Percentiles rank a stretch among this genome's conserved stretches.
phyloP scores from a whole-genome alignment of 1,140 invertebrate species.

The Drosophila oshimai region DNA sequence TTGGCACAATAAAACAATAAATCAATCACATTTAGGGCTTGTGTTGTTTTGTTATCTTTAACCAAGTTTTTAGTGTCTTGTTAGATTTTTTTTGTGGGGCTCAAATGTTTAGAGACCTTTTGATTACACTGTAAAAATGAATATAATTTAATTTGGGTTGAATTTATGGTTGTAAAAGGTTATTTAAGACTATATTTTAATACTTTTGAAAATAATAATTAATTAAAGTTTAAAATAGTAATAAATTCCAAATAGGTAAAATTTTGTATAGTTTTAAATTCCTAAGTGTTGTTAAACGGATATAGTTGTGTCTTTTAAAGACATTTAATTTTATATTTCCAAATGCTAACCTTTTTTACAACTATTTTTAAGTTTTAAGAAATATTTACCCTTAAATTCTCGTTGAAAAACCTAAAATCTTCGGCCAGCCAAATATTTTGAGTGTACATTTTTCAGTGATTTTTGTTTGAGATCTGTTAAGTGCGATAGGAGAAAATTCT shows the following conservation, averaged over 20 bases:
- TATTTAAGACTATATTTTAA: background rate
- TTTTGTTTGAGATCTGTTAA: slow-evolving; percentile 61
- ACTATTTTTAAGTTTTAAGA: background rate
- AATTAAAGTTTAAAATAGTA: background rate
- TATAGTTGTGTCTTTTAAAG: too few species aligned
- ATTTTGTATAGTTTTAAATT: too few species aligned
- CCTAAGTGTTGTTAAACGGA: too few species aligned
- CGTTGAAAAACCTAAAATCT: too few species aligned
- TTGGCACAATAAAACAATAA: slow-evolving; percentile 75
- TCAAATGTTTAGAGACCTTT: slow-evolving; percentile 11
- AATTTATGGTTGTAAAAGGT: background rate
- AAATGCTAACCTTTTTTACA: too few species aligned
- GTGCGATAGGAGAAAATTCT: slow-evolving; percentile 43
- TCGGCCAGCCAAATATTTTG: background rate
- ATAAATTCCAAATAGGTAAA: too few species aligned
- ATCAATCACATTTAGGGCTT: slow-evolving; percentile 67
- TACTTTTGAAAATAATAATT: background rate
- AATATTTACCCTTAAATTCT: too few species aligned
- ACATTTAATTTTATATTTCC: too few species aligned
- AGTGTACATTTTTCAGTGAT: slow-evolving; percentile 17
- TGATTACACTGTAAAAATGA: slow-evolving; percentile 2
- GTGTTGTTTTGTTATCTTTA: slow-evolving; percentile 55
- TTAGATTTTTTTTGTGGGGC: slow-evolving; percentile 46
- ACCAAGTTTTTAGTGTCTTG: slow-evolving; percentile 70
- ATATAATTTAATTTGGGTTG: background rate